Evolutionary conservation across 2,113 vertebrate species (phyloP), one percentile per base, ranked within the genome.

Genomic region (Tringa solitaria): DNA sequence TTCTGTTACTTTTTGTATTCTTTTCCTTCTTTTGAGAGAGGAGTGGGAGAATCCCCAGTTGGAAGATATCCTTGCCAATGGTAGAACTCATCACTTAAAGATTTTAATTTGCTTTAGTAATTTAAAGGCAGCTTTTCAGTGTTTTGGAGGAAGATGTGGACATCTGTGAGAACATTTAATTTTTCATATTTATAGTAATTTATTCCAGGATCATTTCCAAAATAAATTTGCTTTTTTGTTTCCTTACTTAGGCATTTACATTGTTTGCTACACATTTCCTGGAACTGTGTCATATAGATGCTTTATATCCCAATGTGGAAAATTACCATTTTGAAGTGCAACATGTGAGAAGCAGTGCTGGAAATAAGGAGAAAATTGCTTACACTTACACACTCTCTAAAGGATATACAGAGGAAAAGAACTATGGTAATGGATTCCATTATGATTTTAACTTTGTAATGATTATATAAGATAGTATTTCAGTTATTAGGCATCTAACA

Each of bases 321-420:
- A 99, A 99, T 89, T 98, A 98, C 95, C 98, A 99, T 97, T 99
- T 99, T 98, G 98, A 99, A 98, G 99, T 99, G 86, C 98, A 99
- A 46, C 99, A 99, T 93, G 97, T 98, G 43, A 98, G 98, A 90
- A 98, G 96, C 33, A 93, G 72, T 59, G 96, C 98, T 81, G 98
- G 97, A 72, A 98, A 97, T 57, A 94, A 96, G 67, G 99, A 99
- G 69, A 98, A 97, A 45, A 98, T 99, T 80, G 89, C 98, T 82
- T 99, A 99, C 84, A 99, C 99, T 19, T 99, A 99, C 93, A 86
- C 97, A 65, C 98, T 99, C 87, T 99, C 97, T 89, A 98, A 98
- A 96, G 99, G 99, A 89, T 98, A 97, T 50, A 99, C 99, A 45
- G 98, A 99, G 83, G 99, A 99, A 97, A 99, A 99, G 86, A 98